Evolutionary conservation across 2,113 vertebrate species (phyloP).

Genomic region (Montifringilla adamsi): DNA sequence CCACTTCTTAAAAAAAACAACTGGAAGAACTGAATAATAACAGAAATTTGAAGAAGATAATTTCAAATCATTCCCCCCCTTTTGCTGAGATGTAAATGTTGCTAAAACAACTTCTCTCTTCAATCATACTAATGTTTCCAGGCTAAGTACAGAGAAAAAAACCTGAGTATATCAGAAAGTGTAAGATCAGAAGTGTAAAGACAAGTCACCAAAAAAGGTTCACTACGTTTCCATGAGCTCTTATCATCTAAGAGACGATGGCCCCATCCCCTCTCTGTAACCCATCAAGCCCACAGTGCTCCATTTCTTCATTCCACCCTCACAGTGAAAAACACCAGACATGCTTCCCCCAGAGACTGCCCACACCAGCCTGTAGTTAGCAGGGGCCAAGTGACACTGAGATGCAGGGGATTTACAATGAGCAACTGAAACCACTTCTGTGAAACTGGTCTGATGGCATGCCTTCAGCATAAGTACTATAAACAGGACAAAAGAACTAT

Average conservation of each 20-base stretch:
- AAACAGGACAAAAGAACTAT: not conserved
- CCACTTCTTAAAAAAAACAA: not conserved
- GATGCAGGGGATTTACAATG: not conserved
- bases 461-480: not conserved
- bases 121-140: not conserved
- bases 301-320: rapidly evolving
- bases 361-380: not conserved
- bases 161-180: not conserved
- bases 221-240: not conserved
- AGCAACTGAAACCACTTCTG: not conserved
- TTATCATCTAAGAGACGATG: rapidly evolving
- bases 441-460: not conserved
- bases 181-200: not conserved
- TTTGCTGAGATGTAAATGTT: not conserved
- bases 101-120: not conserved
- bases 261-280: not conserved
- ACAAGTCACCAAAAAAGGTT: not conserved
- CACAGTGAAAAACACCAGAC: not conserved
- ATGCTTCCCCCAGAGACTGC: not conserved
- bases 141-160: not conserved
- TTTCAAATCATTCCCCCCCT: not conserved
- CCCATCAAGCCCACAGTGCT: not conserved
- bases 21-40: not conserved
- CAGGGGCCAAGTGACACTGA: not conserved
- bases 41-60: not conserved